A percentile compares a stretch with the other conserved stretches of the same genome.
These are phyloP conservation scores for Capreolus pygargus DNA, from an alignment of 2,113 vertebrate genomes.

Conservation along the genomic window DNA sequence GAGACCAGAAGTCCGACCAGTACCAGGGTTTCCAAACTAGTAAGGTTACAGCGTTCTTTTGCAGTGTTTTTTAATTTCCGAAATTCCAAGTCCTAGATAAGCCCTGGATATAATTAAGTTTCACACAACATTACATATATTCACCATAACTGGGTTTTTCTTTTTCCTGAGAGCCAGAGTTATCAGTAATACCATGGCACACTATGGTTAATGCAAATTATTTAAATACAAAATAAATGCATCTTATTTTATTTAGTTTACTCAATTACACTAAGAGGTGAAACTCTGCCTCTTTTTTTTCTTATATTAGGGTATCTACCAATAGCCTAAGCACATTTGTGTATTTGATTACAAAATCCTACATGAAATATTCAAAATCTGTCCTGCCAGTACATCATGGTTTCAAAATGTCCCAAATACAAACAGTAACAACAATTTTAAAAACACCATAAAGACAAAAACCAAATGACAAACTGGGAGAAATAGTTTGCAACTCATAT, in stretches of 20 bases:
- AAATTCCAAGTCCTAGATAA: background rate
- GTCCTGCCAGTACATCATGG: background rate
- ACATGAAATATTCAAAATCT: background rate
- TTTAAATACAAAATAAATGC: background rate
- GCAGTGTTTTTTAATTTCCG: background rate
- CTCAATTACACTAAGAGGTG: background rate
- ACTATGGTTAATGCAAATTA: background rate
- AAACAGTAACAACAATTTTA: background rate
- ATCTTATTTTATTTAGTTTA: background rate
- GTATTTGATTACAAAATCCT: background rate
- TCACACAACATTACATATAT: background rate
- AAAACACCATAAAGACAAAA: background rate
- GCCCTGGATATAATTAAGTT: background rate
- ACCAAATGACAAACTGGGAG: background rate
- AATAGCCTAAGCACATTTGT: background rate
- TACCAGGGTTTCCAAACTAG: background rate
- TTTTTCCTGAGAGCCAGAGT: background rate
- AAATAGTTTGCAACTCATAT: background rate
- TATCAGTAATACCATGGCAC: background rate
- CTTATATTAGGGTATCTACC: background rate
- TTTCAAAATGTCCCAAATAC: slow-evolving; percentile 3
- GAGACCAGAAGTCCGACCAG: background rate
- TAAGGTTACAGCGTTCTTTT: background rate
- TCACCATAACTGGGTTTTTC: background rate
- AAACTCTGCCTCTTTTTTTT: background rate